Conservation (phyloP, 1,140 invertebrate species). For the Linepithema humile region DNA sequence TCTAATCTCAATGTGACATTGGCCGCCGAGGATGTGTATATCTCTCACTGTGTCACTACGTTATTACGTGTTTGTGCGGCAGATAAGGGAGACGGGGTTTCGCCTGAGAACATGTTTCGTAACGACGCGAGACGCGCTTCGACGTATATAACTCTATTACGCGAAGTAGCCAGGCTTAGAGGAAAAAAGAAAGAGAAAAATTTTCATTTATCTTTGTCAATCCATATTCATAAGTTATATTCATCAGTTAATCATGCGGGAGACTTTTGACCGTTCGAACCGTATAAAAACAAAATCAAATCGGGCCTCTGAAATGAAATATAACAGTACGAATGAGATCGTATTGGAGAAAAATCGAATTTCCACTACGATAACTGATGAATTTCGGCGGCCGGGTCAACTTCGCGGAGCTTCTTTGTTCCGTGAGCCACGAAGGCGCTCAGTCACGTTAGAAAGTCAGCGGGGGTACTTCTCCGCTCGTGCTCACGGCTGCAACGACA, state of each 20-base stretch:
- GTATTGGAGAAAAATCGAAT: too few relatives aligned
- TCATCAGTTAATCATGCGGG: too few relatives aligned
- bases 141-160: conserved; percentile 10
- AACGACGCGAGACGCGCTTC: neutral
- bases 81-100: conserved; percentile 61
- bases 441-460: conserved; percentile 82
- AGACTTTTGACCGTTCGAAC: too few relatives aligned
- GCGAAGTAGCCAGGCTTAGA: neutral
- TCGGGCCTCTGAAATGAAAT: too few relatives aligned
- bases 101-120: conserved; percentile 16
- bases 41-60: conserved; percentile 25
- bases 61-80: conserved; percentile 61
- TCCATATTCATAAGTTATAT: too few relatives aligned
- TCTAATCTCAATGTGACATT: conserved; percentile 81
- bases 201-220: too few relatives aligned
- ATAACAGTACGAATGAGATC: too few relatives aligned
- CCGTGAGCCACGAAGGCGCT: conserved; percentile 79
- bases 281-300: too few relatives aligned
- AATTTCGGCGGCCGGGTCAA: conserved; percentile 7
- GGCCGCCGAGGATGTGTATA: conserved; percentile 64
- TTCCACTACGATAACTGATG: neutral
- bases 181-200: neutral
- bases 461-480: conserved; percentile 39
- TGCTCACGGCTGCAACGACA: conserved; percentile 36
- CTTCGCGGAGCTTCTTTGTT: conserved; percentile 58